Base-by-base conservation (phyloP, 2,888 invertebrate species). In the Scaptomyza flava region DNA sequence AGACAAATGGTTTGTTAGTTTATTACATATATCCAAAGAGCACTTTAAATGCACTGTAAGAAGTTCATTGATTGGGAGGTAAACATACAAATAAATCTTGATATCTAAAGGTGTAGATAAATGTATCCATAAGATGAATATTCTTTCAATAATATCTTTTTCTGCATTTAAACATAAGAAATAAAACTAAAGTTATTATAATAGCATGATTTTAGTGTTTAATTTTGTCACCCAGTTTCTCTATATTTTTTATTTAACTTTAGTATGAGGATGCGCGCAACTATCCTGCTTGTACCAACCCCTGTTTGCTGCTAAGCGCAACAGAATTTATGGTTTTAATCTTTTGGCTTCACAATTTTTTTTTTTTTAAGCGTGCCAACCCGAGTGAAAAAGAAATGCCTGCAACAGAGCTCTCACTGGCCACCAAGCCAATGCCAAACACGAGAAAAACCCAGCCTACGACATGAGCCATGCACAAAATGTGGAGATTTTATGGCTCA, bases 291-390 rank as follows among this genome's bases (percentile, higher is more conserved):
- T 23, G 33, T 33, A 42, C 51, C 57, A 23, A 41, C 53, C 56
- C 58, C 33, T 48, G 27, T 41, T 60, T 45, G 51, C 52, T 60
- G 45, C 69, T 71, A 69, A 74, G 62, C 72, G 79, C 78, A 77
- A 69, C 64, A 63, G 72, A 89, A 87, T 87, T 82, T 88, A 89
- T 89, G 77, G 81, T 79, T 89, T 86, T 88, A 87, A 87, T 87
- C 88, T 86, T 81, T 79, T 72, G 79, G 71, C 74, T 81, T 76
- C 73, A 72, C 73, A 79, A 72, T 82, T 82, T 79, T 72, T 67
- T 79, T 72, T 67, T 57, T 6, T 17, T 27, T 6, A 27, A 41
- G 64, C 60, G 50, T 68, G 70, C 76, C 68, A 70, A 68, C 17
- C 6, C 11, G 36, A 43, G 33, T 59, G 53, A 14, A 36, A 43